phyloP scores from a whole-genome alignment of 2,888 invertebrate species.

The Aradus depressus region DNA sequence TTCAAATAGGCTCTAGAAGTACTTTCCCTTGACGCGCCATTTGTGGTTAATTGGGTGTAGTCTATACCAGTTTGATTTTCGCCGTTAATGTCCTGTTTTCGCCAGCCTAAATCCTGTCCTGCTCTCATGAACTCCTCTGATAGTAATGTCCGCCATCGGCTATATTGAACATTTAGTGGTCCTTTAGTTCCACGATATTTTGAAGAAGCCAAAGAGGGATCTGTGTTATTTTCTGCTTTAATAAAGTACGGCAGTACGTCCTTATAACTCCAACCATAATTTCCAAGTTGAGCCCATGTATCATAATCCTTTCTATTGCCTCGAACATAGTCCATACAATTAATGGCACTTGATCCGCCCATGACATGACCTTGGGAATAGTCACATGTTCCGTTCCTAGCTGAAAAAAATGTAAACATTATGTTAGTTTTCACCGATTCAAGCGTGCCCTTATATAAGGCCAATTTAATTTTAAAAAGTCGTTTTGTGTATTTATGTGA shows the following conservation, averaged over 20 bases:
- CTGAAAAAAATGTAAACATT: too few species aligned
- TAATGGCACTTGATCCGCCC: constrained; percentile 66
- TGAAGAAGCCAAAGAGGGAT: neutral
- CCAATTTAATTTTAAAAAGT: too few species aligned
- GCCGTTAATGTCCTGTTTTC: constrained; percentile 18
- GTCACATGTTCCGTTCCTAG: constrained; percentile 3
- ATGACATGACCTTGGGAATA: constrained; percentile 54
- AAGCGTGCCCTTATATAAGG: too few species aligned
- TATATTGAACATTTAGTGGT: constrained; percentile 6
- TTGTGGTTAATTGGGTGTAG: constrained; percentile 6
- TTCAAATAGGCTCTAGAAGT: constrained; percentile 24
- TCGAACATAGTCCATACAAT: constrained; percentile 66
- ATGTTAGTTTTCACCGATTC: too few species aligned
- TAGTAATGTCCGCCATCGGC: constrained; percentile 35
- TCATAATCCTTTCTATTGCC: constrained; percentile 61
- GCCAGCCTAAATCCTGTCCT: constrained; percentile 16
- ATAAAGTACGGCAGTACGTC: constrained; percentile 35
- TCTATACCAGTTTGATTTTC: constrained; percentile 13
- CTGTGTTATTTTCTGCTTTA: constrained; percentile 14
- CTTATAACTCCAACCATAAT: constrained; percentile 58
- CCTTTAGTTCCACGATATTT: constrained; percentile 9
- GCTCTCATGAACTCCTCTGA: constrained; percentile 38
- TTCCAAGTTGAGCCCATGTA: constrained; percentile 58
- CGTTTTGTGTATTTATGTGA: too few species aligned
- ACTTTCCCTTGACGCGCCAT: constrained; percentile 22